phyloP scores from a whole-genome alignment of 2,113 vertebrate genomes.

The Nannospalax galili region DNA sequence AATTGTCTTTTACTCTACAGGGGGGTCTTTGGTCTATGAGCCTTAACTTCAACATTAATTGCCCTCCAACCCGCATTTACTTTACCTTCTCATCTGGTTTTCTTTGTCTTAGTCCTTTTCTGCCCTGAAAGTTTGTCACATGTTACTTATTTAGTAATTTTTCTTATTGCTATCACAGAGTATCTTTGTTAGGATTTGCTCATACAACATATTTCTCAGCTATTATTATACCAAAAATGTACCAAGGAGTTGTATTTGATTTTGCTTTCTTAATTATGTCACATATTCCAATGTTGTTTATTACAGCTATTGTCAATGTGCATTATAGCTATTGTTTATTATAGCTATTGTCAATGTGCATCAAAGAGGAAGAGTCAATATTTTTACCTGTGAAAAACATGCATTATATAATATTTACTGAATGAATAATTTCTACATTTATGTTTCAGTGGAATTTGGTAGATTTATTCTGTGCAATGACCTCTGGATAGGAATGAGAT shows the following conservation, averaged over 20 bases:
- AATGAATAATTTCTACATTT: too few species aligned
- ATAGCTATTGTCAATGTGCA: not conserved
- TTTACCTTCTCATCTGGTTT: not conserved
- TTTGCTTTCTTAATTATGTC: constrained; percentile 33
- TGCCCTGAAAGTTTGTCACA: not conserved
- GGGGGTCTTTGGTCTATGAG: not conserved
- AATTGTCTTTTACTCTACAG: not conserved
- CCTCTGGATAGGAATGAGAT: not conserved
- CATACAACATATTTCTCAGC: not conserved
- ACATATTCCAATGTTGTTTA: not conserved
- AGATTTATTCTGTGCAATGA: not conserved
- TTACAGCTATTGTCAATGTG: not conserved
- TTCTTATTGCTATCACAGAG: not conserved
- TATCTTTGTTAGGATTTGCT: not conserved
- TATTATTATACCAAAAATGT: constrained; percentile 25
- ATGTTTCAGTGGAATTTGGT: not conserved
- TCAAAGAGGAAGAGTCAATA: not conserved
- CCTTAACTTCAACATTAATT: constrained; percentile 31
- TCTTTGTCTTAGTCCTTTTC: constrained; percentile 1
- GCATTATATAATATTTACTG: too few species aligned
- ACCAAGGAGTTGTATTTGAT: not conserved
- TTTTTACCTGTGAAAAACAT: too few species aligned
- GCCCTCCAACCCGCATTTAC: not conserved
- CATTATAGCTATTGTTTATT: not conserved
- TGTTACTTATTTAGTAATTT: not conserved